Evolutionary conservation across 2,113 vertebrate species (phyloP).

Genomic region (Bagarius yarrelli): DNA sequence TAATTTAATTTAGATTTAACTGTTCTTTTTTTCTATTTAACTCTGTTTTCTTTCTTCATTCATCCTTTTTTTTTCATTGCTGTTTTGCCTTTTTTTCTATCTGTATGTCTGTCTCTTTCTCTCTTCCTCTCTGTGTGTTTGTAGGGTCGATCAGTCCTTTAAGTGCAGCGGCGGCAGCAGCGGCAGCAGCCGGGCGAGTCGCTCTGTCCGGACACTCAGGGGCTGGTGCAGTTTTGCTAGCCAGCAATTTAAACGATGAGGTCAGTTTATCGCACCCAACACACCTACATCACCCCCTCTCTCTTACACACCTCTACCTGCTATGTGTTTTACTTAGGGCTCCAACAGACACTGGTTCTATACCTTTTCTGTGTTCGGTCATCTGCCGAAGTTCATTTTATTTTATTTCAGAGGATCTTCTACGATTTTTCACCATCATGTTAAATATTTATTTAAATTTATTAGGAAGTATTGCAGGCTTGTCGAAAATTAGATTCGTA

Average conservation of each 20-base stretch:
- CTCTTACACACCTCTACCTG: slow-evolving; percentile 44
- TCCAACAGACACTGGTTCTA: slow-evolving; percentile 4
- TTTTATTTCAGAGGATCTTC: slow-evolving; percentile 22
- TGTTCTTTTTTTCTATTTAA: neutral
- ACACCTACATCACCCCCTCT: slow-evolving; percentile 65
- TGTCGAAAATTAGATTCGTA: too few species aligned
- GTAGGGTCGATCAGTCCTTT: slow-evolving; percentile 93
- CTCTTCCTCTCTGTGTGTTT: slow-evolving; percentile 1
- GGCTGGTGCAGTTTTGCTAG: slow-evolving; percentile 90
- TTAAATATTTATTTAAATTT: neutral
- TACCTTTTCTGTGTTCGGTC: slow-evolving; percentile 32
- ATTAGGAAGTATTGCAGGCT: neutral
- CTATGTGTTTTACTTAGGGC: slow-evolving; percentile 8
- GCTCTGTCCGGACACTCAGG: slow-evolving; percentile 89
- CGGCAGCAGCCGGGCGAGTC: slow-evolving; percentile 89
- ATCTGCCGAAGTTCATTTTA: slow-evolving; percentile 19
- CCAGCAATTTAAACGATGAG: slow-evolving; percentile 98
- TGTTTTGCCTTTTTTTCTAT: neutral
- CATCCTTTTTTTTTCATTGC: neutral
- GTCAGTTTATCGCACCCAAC: slow-evolving; percentile 73
- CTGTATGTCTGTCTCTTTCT: neutral
- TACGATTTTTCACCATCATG: slow-evolving; percentile 28
- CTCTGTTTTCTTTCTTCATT: neutral
- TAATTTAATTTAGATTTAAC: too few species aligned
- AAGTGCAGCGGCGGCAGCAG: slow-evolving; percentile 90